phyloP scores from a whole-genome alignment of 2,888 invertebrate genomes.

The Micoletzkya japonica region DNA sequence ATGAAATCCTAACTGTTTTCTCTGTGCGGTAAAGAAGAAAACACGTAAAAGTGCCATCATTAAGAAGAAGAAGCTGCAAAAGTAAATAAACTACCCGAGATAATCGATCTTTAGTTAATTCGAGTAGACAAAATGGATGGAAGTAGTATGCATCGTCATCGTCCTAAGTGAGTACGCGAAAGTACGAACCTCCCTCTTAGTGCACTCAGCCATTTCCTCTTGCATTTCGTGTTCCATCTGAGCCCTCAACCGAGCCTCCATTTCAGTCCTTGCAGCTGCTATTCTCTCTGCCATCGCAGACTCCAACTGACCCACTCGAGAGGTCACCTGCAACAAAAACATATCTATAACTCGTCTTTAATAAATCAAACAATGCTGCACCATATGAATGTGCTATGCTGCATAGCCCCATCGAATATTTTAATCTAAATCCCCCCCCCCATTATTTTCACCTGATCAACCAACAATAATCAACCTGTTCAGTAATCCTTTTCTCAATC shows the following conservation, averaged over 20 bases:
- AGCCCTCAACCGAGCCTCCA: conserved; percentile 52
- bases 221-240: conserved; percentile 59
- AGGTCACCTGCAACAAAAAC: conserved; percentile 33
- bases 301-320: conserved; percentile 43
- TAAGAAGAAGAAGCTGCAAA: too few relatives aligned
- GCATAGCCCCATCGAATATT: neutral
- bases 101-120: too few relatives aligned
- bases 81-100: too few relatives aligned
- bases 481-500: conserved; percentile 51
- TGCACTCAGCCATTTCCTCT: conserved; percentile 65
- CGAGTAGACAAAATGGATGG: too few relatives aligned
- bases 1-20: too few relatives aligned
- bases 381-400: neutral
- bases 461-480: conserved; percentile 41
- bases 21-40: too few relatives aligned
- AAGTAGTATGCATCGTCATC: too few relatives aligned
- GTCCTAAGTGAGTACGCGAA: too few relatives aligned
- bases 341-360: too few relatives aligned
- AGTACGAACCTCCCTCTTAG: conserved; percentile 48
- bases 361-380: neutral
- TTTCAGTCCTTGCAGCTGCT: conserved; percentile 41
- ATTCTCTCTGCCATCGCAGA: conserved; percentile 44
- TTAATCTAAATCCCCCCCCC: conserved; percentile 1
- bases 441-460: neutral
- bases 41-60: too few relatives aligned